phyloP scores from a whole-genome alignment of 2,797 vertebrate species.

The Eleutherodactylus coqui region DNA sequence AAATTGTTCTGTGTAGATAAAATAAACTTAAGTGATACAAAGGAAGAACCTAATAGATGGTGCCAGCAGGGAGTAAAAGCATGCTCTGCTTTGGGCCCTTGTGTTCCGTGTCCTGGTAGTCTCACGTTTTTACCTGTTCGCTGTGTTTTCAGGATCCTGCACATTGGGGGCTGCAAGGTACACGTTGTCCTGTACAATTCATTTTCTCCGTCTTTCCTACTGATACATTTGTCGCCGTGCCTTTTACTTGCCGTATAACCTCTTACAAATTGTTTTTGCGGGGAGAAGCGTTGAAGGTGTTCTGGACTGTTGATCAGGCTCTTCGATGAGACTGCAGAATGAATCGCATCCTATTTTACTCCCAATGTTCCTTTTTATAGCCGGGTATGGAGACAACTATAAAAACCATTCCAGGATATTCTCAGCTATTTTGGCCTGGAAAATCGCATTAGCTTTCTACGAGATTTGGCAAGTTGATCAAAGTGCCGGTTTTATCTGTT shows the following conservation, averaged over 20 bases:
- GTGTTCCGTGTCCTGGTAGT: background rate
- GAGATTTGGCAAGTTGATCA: background rate
- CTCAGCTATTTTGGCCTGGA: background rate
- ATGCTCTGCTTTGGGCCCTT: background rate
- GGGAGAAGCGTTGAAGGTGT: background rate
- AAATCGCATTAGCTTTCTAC: background rate
- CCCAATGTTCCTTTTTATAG: background rate
- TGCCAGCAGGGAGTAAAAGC: background rate
- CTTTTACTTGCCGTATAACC: background rate
- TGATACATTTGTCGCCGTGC: background rate
- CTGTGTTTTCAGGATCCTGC: too few species aligned
- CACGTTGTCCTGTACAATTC: too few species aligned
- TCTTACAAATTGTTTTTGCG: background rate
- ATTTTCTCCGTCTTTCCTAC: background rate
- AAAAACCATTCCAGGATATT: background rate
- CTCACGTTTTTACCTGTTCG: too few species aligned
- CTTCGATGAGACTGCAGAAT: background rate
- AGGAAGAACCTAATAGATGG: background rate
- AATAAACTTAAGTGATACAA: conserved; percentile 40
- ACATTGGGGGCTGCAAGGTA: too few species aligned
- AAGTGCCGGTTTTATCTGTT: background rate
- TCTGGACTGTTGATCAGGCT: background rate
- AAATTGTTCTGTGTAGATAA: conserved; percentile 47
- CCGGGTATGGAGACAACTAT: background rate
- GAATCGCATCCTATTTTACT: background rate